Evolutionary conservation across 2,888 invertebrate genomes (phyloP).

Genomic region (Lamproptera curius): DNA sequence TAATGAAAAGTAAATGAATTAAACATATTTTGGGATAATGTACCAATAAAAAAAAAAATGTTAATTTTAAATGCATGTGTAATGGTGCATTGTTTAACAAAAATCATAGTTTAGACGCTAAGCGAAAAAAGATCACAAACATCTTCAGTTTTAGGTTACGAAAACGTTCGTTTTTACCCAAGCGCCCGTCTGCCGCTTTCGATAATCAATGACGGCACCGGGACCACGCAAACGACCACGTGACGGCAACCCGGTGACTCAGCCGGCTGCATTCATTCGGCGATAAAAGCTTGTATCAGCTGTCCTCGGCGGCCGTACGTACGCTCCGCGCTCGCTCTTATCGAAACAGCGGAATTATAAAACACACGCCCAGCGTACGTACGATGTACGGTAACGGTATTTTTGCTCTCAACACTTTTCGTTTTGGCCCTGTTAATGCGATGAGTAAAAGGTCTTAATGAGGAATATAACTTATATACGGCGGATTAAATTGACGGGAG

Average conservation of each 20-base stretch:
- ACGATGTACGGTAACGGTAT: not conserved
- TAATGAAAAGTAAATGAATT: not conserved
- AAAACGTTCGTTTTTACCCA: not conserved
- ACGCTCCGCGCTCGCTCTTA: slow-evolving; percentile 8
- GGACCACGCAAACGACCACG: slow-evolving; percentile 21
- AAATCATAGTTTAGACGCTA: not conserved
- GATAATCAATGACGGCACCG: slow-evolving; percentile 15
- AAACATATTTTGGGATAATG: not conserved
- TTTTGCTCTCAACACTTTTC: not conserved
- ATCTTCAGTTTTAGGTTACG: too few relatives aligned
- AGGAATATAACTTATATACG: too few relatives aligned
- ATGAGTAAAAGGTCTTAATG: too few relatives aligned
- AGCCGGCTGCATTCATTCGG: slow-evolving; percentile 38
- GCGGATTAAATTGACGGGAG: too few relatives aligned
- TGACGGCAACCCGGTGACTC: slow-evolving; percentile 18
- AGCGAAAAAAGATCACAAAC: too few relatives aligned
- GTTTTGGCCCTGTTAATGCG: not conserved
- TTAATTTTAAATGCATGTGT: not conserved
- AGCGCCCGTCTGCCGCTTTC: not conserved
- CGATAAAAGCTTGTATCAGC: slow-evolving; percentile 39
- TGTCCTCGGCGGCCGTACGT: slow-evolving; percentile 27
- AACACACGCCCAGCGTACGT: slow-evolving; percentile 1
- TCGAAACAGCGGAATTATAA: slow-evolving; percentile 14
- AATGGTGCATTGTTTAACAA: not conserved
- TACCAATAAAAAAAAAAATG: not conserved